Percentiles rank a stretch among this genome's conserved stretches.
Conservation (phyloP, 1,140 invertebrate genomes). For the Lycorma delicatula region DNA sequence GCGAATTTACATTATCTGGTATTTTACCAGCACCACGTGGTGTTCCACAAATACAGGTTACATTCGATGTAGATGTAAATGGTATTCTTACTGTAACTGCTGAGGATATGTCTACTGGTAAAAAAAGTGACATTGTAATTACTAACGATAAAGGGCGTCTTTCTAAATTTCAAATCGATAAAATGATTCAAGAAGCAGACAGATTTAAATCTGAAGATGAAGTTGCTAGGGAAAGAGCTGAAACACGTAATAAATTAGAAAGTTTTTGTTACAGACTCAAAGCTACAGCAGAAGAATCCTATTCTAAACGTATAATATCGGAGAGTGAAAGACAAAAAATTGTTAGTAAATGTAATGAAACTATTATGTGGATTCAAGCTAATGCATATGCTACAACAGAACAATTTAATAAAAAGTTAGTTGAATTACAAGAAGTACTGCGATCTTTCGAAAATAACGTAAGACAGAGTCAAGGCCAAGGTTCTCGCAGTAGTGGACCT, state of each 20-base stretch:
- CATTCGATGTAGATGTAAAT: conserved; percentile 84
- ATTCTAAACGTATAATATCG: conserved; percentile 82
- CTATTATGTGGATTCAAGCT: conserved; percentile 87
- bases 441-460: conserved; percentile 57
- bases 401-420: conserved; percentile 88
- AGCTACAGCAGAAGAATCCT: conserved; percentile 81
- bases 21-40: conserved; percentile 92
- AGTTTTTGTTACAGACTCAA: conserved; percentile 97
- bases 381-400: conserved; percentile 89
- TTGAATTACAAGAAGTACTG: conserved; percentile 76
- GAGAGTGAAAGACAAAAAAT: conserved; percentile 80
- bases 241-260: conserved; percentile 83
- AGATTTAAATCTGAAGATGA: conserved; percentile 88
- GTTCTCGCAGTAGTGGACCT: conserved; percentile 32
- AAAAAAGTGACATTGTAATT: conserved; percentile 95
- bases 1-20: conserved; percentile 87
- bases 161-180: conserved; percentile 92
- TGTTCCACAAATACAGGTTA: conserved; percentile 88
- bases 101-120: conserved; percentile 84
- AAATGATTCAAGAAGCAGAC: conserved; percentile 95
- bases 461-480: conserved; percentile 68
- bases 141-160: conserved; percentile 95
- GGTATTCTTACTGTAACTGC: conserved; percentile 84
- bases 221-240: conserved; percentile 76
- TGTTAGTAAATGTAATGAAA: conserved; percentile 84